phyloP scores from a whole-genome alignment of 2,888 invertebrate genomes.

The Anagyrus pseudococci region DNA sequence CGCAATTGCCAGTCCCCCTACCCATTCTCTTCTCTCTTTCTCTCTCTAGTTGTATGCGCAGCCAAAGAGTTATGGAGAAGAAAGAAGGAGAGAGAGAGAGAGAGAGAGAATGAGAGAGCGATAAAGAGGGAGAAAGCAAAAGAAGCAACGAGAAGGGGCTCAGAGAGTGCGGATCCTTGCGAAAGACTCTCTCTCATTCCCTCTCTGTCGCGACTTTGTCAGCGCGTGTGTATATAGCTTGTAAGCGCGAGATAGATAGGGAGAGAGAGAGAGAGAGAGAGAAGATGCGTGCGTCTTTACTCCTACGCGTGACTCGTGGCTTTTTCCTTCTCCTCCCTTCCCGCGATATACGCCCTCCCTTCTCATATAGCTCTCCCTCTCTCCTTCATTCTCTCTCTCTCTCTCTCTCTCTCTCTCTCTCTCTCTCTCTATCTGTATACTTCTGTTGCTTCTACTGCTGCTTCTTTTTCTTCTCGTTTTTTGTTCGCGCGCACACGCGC shows the following conservation, averaged over 20 bases:
- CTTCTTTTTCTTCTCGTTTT: slow-evolving; percentile 6
- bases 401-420: slow-evolving; percentile 2
- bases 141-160: not conserved
- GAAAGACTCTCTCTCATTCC: no score
- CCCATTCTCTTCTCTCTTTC: no score
- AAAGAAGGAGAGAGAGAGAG: slow-evolving; percentile 15
- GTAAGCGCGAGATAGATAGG: not conserved
- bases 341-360: no score
- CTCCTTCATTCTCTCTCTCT: slow-evolving; percentile 10
- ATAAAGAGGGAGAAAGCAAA: slow-evolving; percentile 9
- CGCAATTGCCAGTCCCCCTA: slow-evolving; percentile 22
- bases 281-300: slow-evolving; percentile 22
- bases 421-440: not conserved
- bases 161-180: slow-evolving; percentile 7
- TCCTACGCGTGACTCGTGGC: slow-evolving; percentile 27
- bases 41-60: no score
- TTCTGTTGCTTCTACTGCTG: no score
- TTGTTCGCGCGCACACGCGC: slow-evolving; percentile 4
- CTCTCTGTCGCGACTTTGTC: slow-evolving; percentile 35
- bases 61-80: not conserved
- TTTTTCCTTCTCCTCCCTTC: not conserved
- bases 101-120: slow-evolving; percentile 10
- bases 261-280: not conserved
- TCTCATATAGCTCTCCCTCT: no score
- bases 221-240: slow-evolving; percentile 18